Base-by-base conservation (phyloP, 2,113 vertebrate genomes). In the Anolis carolinensis region DNA sequence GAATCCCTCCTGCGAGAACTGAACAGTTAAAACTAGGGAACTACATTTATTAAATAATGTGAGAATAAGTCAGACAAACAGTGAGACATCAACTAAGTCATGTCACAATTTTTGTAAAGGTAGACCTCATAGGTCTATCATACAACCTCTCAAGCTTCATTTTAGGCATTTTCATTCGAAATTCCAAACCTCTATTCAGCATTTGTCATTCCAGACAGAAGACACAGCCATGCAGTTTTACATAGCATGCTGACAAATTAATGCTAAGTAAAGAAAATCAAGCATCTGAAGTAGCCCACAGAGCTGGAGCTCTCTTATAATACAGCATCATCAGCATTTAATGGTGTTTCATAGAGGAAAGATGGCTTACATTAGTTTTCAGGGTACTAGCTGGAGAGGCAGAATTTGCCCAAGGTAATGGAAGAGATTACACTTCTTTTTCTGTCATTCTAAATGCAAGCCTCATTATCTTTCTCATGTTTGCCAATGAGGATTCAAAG, bases 291-390 rank as follows among this genome's bases (percentile, higher is more conserved):
- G 94, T 30, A 95, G 94, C 87, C 92, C 39, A 44, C 39, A 44
- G 39, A 44, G 39, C 39, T 44, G 39, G 39, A 95, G 95, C 95
- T 95, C 94, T 86, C 95, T 95, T 95, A 82, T 94, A 94, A 96
- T 96, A 93, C 94, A 88, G 95, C 95, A 95, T 94, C 95, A 96
- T 96, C 94, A 95, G 86, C 87, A 90, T 92, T 90, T 97, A 97
- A 96, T 95, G 94, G 94, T 92, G 91, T 94, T 95, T 95, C 84
- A 52, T 89, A 89, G 84, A 93, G 94, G 93, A 95, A 96, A 95
- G 94, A 96, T 89, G 90, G 92, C 96, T 96, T 93, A 93, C 93
- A 96, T 97, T 97, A 97, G 94, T 95, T 96, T 95, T 96, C 94
- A 95, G 94, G 95, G 95, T 96, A 93, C 94, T 96, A 95, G 93